phyloP scores from a whole-genome alignment of 2,888 invertebrate genomes.

The Fragum whitleyi region DNA sequence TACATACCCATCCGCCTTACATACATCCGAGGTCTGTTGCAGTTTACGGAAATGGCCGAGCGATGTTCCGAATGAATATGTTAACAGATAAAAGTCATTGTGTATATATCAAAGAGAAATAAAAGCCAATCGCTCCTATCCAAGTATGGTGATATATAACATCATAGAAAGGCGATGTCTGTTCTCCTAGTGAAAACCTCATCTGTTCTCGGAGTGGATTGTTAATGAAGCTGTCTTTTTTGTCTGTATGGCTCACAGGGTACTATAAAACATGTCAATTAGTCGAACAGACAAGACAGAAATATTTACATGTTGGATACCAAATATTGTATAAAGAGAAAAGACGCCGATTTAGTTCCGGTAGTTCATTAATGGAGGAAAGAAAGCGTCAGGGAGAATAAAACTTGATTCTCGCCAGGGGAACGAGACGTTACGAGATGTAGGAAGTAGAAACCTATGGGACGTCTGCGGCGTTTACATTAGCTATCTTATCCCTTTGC shows the following conservation, averaged over 20 bases:
- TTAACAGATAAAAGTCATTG: no score
- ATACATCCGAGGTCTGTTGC: no score
- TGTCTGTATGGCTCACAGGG: conserved; percentile 11
- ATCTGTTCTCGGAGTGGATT: conserved; percentile 8
- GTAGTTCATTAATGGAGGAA: conserved; percentile 58
- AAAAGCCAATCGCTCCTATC: no score
- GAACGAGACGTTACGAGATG: neutral
- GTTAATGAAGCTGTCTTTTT: conserved; percentile 24
- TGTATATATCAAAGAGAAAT: no score
- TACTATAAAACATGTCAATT: conserved; percentile 57
- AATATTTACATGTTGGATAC: conserved; percentile 64
- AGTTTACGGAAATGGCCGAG: no score
- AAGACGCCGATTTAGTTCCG: conserved; percentile 57
- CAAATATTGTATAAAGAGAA: conserved; percentile 65
- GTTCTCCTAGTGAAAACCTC: neutral
- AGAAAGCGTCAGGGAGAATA: conserved; percentile 12
- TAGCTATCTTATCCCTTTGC: no score
- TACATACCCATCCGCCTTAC: no score
- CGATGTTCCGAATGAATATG: no score
- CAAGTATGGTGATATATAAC: no score
- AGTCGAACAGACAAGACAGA: conserved; percentile 55
- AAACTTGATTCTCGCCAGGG: conserved; percentile 9
- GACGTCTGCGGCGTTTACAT: no score
- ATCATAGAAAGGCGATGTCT: no score
- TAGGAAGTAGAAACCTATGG: no score